Percentiles rank a stretch among this genome's conserved stretches.
These are phyloP conservation scores for Watsonalla binaria DNA, from an alignment of 2,888 invertebrate genomes.

Conservation along the genomic window DNA sequence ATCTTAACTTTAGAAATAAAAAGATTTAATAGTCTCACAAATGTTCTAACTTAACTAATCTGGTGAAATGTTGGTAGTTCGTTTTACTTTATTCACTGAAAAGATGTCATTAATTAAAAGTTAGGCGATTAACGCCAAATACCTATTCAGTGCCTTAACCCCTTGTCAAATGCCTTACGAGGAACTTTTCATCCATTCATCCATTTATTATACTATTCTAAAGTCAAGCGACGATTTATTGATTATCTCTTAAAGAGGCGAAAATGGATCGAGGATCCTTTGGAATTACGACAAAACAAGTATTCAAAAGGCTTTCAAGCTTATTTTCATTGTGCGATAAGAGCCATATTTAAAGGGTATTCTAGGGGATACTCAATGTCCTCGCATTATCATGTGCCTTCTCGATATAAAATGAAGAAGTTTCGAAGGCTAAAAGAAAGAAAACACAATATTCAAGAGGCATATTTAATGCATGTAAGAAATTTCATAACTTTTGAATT, in stretches of 20 bases:
- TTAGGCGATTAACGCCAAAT: conserved; percentile 59
- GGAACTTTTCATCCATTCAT: conserved; percentile 43
- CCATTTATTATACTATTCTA: conserved; percentile 44
- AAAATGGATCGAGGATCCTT: conserved; percentile 10
- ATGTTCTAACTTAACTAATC: neutral
- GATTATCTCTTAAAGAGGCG: conserved; percentile 28
- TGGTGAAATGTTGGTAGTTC: conserved; percentile 24
- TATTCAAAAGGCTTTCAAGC: neutral
- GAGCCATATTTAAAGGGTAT: too few species aligned
- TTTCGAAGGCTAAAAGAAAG: too few species aligned
- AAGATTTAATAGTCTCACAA: conserved; percentile 3
- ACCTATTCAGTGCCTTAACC: conserved; percentile 42
- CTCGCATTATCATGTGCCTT: too few species aligned
- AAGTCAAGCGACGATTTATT: conserved; percentile 34
- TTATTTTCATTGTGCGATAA: too few species aligned
- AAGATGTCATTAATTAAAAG: conserved; percentile 59
- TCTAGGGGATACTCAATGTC: too few species aligned
- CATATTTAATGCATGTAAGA: too few species aligned
- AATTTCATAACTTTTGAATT: too few species aligned
- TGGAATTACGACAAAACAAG: conserved; percentile 13
- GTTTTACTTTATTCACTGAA: conserved; percentile 45
- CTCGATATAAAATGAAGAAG: too few species aligned
- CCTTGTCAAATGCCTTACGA: conserved; percentile 44
- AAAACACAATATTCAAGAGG: too few species aligned
- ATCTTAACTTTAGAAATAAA: conserved; percentile 7